These are phyloP conservation scores for Nephrotoma guestfalica DNA, from an alignment of 2,888 invertebrate species.

Conservation along the genomic window DNA sequence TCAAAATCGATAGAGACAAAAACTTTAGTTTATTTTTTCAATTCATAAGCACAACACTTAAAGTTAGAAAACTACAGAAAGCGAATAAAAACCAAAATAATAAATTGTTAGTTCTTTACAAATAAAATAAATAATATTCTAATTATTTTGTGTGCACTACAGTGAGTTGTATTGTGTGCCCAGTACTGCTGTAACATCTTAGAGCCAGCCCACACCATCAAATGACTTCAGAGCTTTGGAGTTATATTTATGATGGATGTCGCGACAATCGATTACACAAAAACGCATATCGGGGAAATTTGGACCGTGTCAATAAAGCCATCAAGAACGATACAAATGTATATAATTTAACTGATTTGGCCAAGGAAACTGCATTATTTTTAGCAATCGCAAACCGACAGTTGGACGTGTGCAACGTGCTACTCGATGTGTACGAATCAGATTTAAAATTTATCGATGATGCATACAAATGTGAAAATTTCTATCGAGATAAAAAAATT, in stretches of 20 bases:
- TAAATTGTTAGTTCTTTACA: neutral
- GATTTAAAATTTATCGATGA: neutral
- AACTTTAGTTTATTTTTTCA: neutral
- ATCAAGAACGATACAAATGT: neutral
- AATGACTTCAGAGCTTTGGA: neutral
- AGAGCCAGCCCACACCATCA: neutral
- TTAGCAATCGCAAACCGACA: neutral
- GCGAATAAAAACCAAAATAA: neutral
- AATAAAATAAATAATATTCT: neutral
- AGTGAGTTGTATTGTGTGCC: neutral
- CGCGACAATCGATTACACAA: neutral
- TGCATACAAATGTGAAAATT: neutral
- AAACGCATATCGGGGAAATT: neutral
- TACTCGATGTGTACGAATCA: neutral
- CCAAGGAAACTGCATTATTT: neutral
- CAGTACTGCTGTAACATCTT: neutral
- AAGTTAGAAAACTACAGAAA: neutral
- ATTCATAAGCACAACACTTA: neutral
- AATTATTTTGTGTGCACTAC: neutral
- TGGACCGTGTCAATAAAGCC: neutral
- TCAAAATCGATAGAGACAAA: neutral
- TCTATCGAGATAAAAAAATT: neutral
- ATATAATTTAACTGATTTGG: neutral
- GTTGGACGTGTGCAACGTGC: neutral
- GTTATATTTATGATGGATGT: neutral